Evolutionary conservation across 2,113 vertebrate genomes (phyloP), one percentile per base, ranked within the genome.

Genomic region (Indicator maculatus): DNA sequence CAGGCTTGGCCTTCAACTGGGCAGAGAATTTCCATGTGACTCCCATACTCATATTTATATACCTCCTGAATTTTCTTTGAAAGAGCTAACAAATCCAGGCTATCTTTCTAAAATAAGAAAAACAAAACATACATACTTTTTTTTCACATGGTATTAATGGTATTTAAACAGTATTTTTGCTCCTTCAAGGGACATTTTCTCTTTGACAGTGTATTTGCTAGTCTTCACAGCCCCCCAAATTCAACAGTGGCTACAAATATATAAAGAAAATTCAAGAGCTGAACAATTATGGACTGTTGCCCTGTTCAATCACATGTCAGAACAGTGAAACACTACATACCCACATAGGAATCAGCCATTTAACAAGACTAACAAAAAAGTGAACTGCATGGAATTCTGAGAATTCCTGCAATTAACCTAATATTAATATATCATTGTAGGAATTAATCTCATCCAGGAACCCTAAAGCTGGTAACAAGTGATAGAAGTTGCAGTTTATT

Each of bases 1-100:
- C 98, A 99, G n/a, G 98, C 97, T 95, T 99, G 98, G 76, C 98
- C 97, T 52, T 98, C 93, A 86, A 97, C 72, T 28, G 98, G 98
- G 81, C 96, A 98, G 92, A 97, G 94, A 71, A 99, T 93, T 93
- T 95, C 93, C 47, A 98, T 93, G 77, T 97, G 50, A 52, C 24
- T 94, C 45, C 53, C 64, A 63, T 86, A 39, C 69, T 95, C 86
- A 70, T 56, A 63, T 85, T 96, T 94, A 94, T 99, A 98, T 44
- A 93, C 97, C 20, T 98, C 97, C 89, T 99, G 98, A 53, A 99
- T 97, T 95, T 98, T 98, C 26, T 96, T 83, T 72, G 97, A 80
- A 58, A 99, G 94, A 69, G 94, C 94, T 93, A 93, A 66, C 78
- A 96, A 98, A 88, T 99, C 98, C 87, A 96, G 92, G 91, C 80